Evolutionary conservation across 2,113 vertebrate genomes (phyloP).

Genomic region (Seriola aureovittata): DNA sequence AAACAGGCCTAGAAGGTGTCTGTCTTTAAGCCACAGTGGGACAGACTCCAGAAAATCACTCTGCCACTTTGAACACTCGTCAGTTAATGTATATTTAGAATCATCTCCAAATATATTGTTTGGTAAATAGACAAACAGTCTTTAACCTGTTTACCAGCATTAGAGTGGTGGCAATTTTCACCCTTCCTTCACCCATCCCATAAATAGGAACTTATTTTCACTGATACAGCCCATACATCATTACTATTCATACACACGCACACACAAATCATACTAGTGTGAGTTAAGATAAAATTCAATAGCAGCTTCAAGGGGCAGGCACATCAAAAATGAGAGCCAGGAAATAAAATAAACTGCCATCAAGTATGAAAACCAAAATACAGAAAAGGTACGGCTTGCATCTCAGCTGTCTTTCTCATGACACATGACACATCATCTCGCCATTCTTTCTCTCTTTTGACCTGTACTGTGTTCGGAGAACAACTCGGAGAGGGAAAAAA

Average conservation of each 20-base stretch:
- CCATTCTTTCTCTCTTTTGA: slow-evolving; percentile 25
- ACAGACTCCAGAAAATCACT: slow-evolving; percentile 21
- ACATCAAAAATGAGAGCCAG: slow-evolving; percentile 72
- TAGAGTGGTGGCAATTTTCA: slow-evolving; percentile 2
- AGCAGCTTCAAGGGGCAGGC: slow-evolving; percentile 83
- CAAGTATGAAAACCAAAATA: slow-evolving; percentile 63
- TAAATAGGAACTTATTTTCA: slow-evolving; percentile 69
- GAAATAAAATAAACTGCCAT: slow-evolving; percentile 44
- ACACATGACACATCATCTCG: background rate
- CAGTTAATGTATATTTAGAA: slow-evolving; percentile 8
- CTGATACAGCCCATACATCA: slow-evolving; percentile 66
- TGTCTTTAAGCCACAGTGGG: slow-evolving; percentile 12
- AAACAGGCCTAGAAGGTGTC: slow-evolving; percentile 12
- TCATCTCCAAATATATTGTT: slow-evolving; percentile 1
- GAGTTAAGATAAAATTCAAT: slow-evolving; percentile 77
- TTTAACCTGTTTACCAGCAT: slow-evolving; percentile 5
- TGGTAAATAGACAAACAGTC: background rate
- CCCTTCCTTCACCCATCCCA: slow-evolving; percentile 23
- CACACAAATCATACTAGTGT: slow-evolving; percentile 62
- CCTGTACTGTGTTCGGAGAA: slow-evolving; percentile 17
- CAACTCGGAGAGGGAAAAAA: slow-evolving; percentile 15
- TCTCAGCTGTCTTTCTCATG: slow-evolving; percentile 12
- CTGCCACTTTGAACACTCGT: slow-evolving; percentile 23
- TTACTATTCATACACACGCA: slow-evolving; percentile 58
- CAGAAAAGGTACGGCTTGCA: slow-evolving; percentile 42